Percentiles rank a stretch among this genome's conserved stretches.
Evolutionary conservation across 2,888 invertebrate species (phyloP).

Genomic region (Adelphocoris suturalis): DNA sequence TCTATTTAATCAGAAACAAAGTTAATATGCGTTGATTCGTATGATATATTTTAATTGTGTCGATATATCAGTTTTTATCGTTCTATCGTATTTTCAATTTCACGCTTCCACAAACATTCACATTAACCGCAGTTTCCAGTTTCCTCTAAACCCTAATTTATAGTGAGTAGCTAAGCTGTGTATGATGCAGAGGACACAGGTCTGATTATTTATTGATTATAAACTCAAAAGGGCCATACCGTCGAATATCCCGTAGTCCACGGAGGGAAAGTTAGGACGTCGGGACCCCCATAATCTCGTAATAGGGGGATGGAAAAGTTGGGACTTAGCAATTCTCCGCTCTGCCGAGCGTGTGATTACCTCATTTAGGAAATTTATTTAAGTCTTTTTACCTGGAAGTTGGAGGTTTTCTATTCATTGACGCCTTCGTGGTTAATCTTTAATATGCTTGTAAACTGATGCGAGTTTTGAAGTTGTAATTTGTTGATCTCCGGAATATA

Average conservation of each 20-base stretch:
- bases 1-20: too few species aligned
- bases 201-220: constrained; percentile 69
- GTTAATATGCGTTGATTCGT: too few species aligned
- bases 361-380: constrained; percentile 70
- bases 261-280: constrained; percentile 60
- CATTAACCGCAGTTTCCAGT: too few species aligned
- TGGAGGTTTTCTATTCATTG: constrained; percentile 46
- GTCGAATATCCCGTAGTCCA: constrained; percentile 55
- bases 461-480: constrained; percentile 18
- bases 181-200: neutral
- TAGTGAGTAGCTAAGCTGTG: neutral
- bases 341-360: constrained; percentile 68
- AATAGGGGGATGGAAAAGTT: constrained; percentile 55
- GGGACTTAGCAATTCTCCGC: constrained; percentile 67
- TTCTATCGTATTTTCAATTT: too few species aligned
- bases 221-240: constrained; percentile 47
- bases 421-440: constrained; percentile 40
- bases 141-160: neutral
- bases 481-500: neutral
- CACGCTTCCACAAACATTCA: too few species aligned
- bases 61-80: too few species aligned
- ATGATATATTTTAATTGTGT: too few species aligned
- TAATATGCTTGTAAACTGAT: constrained; percentile 44
- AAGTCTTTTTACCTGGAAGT: constrained; percentile 64
- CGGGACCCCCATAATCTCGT: constrained; percentile 64